Conservation (phyloP, 2,888 invertebrate species). For the Drosophila yooni region DNA sequence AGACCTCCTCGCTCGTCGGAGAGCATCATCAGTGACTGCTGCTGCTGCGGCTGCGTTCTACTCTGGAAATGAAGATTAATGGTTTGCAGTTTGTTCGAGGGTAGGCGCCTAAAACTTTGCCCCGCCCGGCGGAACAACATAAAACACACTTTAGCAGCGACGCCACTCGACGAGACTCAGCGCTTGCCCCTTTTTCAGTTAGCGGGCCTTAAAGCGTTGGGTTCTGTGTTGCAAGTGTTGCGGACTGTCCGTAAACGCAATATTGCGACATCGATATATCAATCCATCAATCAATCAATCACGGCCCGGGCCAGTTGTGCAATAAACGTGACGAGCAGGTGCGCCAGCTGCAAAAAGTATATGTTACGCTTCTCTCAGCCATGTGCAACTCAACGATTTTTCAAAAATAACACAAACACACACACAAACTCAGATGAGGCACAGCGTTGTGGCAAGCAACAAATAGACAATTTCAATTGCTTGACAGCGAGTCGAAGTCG, state of each 20-base stretch:
- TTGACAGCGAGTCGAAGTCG: conserved; percentile 29
- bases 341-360: conserved; percentile 34
- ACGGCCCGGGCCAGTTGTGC: conserved; percentile 20
- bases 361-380: conserved; percentile 22
- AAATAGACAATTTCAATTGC: conserved; percentile 60
- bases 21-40: conserved; percentile 20
- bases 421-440: not conserved
- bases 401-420: conserved; percentile 45
- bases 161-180: conserved; percentile 16
- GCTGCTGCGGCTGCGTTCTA: conserved; percentile 9
- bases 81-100: conserved; percentile 60
- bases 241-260: conserved; percentile 33
- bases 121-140: conserved; percentile 63
- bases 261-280: conserved; percentile 72
- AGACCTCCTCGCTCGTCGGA: conserved; percentile 29
- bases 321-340: conserved; percentile 58
- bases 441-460: not conserved
- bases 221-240: not conserved
- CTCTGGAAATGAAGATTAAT: conserved; percentile 83
- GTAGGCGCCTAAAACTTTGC: conserved; percentile 61
- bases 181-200: conserved; percentile 39
- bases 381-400: conserved; percentile 62
- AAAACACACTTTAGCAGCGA: conserved; percentile 65
- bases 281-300: conserved; percentile 70
- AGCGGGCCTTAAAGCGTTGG: conserved; percentile 45